Evolutionary conservation across 2,113 vertebrate genomes (phyloP), one percentile per base, ranked within the genome.

Genomic region (Jaculus jaculus): DNA sequence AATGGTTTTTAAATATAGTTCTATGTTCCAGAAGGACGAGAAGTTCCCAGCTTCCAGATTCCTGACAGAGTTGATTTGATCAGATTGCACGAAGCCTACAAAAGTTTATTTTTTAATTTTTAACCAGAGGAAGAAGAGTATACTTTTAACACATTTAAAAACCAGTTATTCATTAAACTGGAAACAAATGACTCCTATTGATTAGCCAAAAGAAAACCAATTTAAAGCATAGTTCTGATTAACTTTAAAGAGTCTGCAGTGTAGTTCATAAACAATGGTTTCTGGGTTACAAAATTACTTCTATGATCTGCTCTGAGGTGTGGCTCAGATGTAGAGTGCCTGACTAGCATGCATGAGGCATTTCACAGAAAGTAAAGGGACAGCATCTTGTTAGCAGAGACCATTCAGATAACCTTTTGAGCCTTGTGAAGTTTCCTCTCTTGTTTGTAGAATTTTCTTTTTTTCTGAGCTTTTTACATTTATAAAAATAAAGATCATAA

Each of bases 51-150:
- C 73, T 87, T 91, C 69, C 81, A 80, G 78, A 28, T 20, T 32
- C 18, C 87, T 81, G 71, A 71, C 92, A 93, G 26, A 69, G 60
- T 84, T 78, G 68, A 96, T 96, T 97, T 96, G 92, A 82, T 97
- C 93, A 96, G 75, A 66, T 51, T 93, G n/a, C 61, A 84, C 54
- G 23, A 77, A 87, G 66, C 95, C 72, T 73, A 93, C 69, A 93
- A 69, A 95, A 91, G n/a, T 71, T 86, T 89, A 54, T 86, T 75
- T 66, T 94, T 87, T 95, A 51, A 51, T 39, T 93, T 97, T 96
- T 24, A 96, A 96, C n/a, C 2, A 73, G 21, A 91, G 24, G 32
- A 81, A 74, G 37, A 86, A 82, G 42, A 5, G 5, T 2, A 4
- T 1, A 1, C 24, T 73, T 68, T 63, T 90, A 65, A 2, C 54